Evolutionary conservation across 2,888 invertebrate species (phyloP).

Genomic region (Adelphocoris suturalis): DNA sequence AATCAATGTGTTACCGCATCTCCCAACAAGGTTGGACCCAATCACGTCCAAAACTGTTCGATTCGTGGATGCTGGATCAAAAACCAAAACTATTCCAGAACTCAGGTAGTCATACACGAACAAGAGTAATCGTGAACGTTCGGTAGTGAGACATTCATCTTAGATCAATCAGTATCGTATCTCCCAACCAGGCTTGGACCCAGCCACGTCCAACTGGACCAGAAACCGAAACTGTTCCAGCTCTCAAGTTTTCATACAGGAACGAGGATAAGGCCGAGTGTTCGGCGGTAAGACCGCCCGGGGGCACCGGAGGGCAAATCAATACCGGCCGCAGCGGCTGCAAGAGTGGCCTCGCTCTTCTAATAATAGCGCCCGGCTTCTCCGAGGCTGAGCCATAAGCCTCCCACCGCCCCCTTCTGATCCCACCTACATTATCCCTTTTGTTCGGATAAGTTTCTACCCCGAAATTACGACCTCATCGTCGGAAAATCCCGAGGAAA

Average conservation of each 20-base stretch:
- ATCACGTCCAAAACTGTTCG: too few relatives aligned
- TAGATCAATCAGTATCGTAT: too few relatives aligned
- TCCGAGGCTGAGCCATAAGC: conserved; percentile 29
- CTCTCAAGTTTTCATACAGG: background rate
- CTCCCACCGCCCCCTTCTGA: background rate
- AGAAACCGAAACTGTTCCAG: background rate
- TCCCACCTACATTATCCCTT: conserved; percentile 2
- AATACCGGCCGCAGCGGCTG: conserved; percentile 67
- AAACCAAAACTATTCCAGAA: too few relatives aligned
- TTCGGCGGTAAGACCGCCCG: conserved; percentile 63
- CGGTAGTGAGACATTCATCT: too few relatives aligned
- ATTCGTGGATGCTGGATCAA: too few relatives aligned
- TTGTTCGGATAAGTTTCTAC: conserved; percentile 31
- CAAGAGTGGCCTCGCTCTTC: conserved; percentile 65
- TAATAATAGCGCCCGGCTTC: conserved; percentile 65
- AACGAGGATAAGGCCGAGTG: conserved; percentile 18
- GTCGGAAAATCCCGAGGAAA: background rate
- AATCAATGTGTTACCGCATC: too few relatives aligned
- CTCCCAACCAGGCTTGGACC: too few relatives aligned
- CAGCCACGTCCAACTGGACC: too few relatives aligned
- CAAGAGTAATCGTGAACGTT: too few relatives aligned
- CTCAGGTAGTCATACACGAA: too few relatives aligned
- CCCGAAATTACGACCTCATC: conserved; percentile 6
- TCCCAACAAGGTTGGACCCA: too few relatives aligned
- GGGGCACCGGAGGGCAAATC: conserved; percentile 67